phyloP scores from a whole-genome alignment of 2,797 vertebrate species.

The Xiphorhynchus erythropygius region DNA sequence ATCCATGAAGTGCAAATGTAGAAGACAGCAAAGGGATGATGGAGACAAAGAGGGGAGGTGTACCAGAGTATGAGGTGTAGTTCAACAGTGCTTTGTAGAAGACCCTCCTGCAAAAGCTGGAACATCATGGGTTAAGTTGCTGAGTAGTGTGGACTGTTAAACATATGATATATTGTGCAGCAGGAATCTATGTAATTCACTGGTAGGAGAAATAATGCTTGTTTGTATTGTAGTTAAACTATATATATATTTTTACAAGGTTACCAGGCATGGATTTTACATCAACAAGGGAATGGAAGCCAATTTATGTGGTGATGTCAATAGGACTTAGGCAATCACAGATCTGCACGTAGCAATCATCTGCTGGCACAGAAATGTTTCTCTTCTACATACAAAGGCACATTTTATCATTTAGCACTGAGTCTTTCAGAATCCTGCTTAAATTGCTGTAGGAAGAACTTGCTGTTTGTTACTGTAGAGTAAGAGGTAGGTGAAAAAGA shows the following conservation, averaged over 20 bases:
- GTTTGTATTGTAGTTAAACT: constrained; percentile 8
- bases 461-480: not conserved
- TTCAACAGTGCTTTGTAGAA: not conserved
- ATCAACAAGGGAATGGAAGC: not conserved
- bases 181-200: not conserved
- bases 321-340: not conserved
- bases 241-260: not conserved
- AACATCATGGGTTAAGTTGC: not conserved
- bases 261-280: constrained; percentile 13
- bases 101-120: not conserved
- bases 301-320: not conserved
- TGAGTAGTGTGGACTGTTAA: not conserved
- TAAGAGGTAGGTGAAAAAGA: not conserved
- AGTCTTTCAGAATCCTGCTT: constrained; percentile 7
- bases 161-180: not conserved
- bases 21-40: not conserved
- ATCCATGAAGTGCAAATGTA: not conserved
- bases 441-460: constrained; percentile 27
- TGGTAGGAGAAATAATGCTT: not conserved
- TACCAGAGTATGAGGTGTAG: not conserved
- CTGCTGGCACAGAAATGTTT: not conserved
- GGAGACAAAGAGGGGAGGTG: not conserved
- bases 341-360: not conserved
- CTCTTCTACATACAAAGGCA: not conserved
- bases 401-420: not conserved